Evolutionary conservation across 1,140 invertebrate species (phyloP).

Genomic region (Drosophila grimshawi): DNA sequence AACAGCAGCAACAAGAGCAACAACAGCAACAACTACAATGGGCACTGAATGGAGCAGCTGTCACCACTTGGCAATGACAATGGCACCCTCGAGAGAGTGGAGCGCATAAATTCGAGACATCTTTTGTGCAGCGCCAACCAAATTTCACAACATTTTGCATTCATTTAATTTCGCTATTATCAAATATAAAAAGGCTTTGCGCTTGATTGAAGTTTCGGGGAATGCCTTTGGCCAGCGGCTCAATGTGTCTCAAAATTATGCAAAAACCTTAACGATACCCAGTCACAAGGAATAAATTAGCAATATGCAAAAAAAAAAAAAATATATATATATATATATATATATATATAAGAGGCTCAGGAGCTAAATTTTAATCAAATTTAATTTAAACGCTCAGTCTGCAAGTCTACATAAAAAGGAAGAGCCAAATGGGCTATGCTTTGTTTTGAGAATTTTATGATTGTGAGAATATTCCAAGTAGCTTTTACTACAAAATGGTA

Average conservation of each 20-base stretch:
- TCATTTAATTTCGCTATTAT: slow-evolving; percentile 81
- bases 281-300: no score
- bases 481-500: no score
- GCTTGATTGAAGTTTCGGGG: slow-evolving; percentile 67
- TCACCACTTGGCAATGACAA: slow-evolving; percentile 76
- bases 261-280: slow-evolving; percentile 30
- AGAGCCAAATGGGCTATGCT: no score
- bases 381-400: not conserved
- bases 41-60: slow-evolving; percentile 52
- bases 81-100: slow-evolving; percentile 62
- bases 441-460: no score
- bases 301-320: no score
- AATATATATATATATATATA: no score
- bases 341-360: no score
- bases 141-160: slow-evolving; percentile 76
- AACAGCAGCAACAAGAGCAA: slow-evolving; percentile 5
- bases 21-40: slow-evolving; percentile 1
- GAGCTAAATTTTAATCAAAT: not conserved
- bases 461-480: no score
- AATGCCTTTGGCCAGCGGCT: slow-evolving; percentile 23
- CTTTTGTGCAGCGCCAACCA: slow-evolving; percentile 65
- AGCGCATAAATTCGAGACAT: slow-evolving; percentile 70
- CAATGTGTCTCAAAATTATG: slow-evolving; percentile 69
- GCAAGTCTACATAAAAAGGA: not conserved
- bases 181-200: slow-evolving; percentile 79